Conservation (phyloP, 1,140 invertebrate species). For the Plectrocnemia conspersa region DNA sequence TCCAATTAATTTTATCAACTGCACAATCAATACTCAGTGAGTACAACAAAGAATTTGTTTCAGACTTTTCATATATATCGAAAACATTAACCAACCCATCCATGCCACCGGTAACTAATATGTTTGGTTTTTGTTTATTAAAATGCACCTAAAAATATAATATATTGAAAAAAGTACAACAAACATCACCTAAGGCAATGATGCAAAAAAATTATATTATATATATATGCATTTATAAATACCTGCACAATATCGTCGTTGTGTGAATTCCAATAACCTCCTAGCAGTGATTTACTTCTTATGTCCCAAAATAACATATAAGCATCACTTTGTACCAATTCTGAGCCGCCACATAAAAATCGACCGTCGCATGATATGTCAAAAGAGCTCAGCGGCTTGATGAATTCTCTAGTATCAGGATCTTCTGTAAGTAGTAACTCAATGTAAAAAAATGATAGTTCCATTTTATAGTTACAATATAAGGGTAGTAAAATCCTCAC, state of each 20-base stretch:
- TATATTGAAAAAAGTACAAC: neutral
- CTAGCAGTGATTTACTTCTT: constrained; percentile 62
- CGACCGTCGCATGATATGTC: constrained; percentile 70
- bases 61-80: constrained; percentile 66
- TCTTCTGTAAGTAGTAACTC: constrained; percentile 33
- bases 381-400: constrained; percentile 57
- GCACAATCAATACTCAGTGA: constrained; percentile 81
- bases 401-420: constrained; percentile 27
- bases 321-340: constrained; percentile 63
- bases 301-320: constrained; percentile 82
- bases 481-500: constrained; percentile 38
- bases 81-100: constrained; percentile 86
- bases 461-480: constrained; percentile 3
- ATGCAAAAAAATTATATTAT: neutral
- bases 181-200: constrained; percentile 4
- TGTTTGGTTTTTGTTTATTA: constrained; percentile 64
- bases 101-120: constrained; percentile 68
- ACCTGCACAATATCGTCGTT: constrained; percentile 76
- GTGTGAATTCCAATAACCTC: constrained; percentile 83
- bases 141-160: constrained; percentile 60
- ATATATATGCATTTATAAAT: constrained; percentile 4
- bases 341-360: constrained; percentile 72
- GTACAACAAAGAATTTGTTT: constrained; percentile 76
- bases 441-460: constrained; percentile 34
- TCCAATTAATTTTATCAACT: constrained; percentile 61